These are phyloP conservation scores for Rhabdomys pumilio DNA, from an alignment of 2,797 vertebrate species.

Conservation along the genomic window DNA sequence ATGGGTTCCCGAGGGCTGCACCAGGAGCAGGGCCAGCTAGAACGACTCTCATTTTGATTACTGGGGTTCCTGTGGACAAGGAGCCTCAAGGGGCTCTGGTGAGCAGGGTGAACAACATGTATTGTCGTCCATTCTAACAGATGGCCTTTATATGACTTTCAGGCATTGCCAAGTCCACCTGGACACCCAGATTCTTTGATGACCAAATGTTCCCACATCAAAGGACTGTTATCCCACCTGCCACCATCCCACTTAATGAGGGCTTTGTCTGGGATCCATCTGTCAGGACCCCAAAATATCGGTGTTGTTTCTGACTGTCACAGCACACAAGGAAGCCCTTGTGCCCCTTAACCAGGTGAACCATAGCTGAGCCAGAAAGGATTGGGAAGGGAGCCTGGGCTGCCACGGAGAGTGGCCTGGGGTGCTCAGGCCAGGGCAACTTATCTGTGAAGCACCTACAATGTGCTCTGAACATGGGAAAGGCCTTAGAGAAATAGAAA, in stretches of 20 bases:
- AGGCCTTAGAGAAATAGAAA: background rate
- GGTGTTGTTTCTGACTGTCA: background rate
- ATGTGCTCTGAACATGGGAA: background rate
- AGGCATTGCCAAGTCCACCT: constrained; percentile 17
- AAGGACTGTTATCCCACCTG: background rate
- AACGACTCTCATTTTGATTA: fast-evolving
- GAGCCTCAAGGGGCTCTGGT: background rate
- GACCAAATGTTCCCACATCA: background rate
- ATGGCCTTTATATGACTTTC: constrained; percentile 1
- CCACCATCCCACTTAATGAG: constrained; percentile 19
- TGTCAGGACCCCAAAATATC: background rate
- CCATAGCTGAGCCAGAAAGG: background rate
- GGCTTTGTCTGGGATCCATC: constrained; percentile 73
- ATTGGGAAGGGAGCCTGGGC: background rate
- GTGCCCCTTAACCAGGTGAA: constrained; percentile 69
- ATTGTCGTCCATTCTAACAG: background rate
- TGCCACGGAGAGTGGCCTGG: background rate
- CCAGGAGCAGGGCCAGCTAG: background rate
- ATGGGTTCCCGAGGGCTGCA: background rate
- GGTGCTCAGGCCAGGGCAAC: background rate
- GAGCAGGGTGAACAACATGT: background rate
- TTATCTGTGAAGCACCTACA: too few relatives aligned
- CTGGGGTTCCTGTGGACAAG: background rate
- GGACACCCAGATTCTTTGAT: constrained; percentile 20
- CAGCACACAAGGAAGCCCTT: constrained; percentile 68